Percentiles rank a stretch among this genome's conserved stretches.
Evolutionary conservation across 2,113 vertebrate species (phyloP).

Genomic region (Prolemur simus): DNA sequence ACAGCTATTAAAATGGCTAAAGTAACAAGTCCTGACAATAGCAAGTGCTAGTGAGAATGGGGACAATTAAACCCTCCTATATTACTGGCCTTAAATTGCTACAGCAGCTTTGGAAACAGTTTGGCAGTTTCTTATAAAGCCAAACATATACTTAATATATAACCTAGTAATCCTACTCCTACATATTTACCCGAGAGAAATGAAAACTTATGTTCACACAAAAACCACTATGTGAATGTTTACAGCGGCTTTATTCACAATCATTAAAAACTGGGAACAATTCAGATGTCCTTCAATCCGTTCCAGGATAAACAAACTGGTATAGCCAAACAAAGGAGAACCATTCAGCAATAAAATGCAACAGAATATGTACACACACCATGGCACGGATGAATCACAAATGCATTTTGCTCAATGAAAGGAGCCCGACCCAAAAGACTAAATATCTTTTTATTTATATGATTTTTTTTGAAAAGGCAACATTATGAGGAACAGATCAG

Average conservation of each 20-base stretch:
- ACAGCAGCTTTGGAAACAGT: neutral
- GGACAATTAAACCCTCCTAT: neutral
- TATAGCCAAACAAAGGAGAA: neutral
- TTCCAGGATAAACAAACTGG: neutral
- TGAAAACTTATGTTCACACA: neutral
- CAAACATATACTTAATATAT: neutral
- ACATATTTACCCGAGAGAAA: conserved; percentile 23
- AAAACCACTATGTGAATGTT: neutral
- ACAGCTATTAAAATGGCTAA: neutral
- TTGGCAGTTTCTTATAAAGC: neutral
- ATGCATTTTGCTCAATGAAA: neutral
- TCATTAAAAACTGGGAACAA: neutral
- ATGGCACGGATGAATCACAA: neutral
- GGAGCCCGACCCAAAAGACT: neutral
- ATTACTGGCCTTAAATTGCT: neutral
- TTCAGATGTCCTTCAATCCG: neutral
- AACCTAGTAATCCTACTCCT: neutral
- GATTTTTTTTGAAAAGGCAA: neutral
- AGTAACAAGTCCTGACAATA: neutral
- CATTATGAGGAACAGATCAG: neutral
- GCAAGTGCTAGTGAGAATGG: neutral
- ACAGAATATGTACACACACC: neutral
- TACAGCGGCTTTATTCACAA: neutral
- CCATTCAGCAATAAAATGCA: neutral
- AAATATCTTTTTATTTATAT: neutral